These are phyloP conservation scores for Punctoribates punctum DNA, from an alignment of 2,888 invertebrate genomes.

Conservation along the genomic window DNA sequence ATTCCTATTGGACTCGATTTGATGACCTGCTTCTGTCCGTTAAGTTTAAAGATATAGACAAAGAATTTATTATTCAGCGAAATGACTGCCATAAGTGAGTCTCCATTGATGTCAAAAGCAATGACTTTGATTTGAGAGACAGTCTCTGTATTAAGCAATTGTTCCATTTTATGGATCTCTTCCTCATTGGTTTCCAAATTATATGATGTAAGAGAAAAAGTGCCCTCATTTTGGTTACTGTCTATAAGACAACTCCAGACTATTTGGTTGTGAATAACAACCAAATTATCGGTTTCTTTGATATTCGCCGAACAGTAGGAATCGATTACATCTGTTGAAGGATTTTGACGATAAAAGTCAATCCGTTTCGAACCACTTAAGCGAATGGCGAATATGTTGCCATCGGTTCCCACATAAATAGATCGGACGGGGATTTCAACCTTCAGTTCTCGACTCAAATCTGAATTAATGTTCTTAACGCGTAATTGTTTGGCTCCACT, in stretches of 20 bases:
- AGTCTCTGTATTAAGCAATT: neutral
- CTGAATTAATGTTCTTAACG: constrained; percentile 3
- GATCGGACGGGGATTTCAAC: constrained; percentile 25
- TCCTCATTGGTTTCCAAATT: constrained; percentile 6
- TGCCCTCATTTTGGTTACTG: constrained; percentile 54
- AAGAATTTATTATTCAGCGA: neutral
- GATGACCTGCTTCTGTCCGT: neutral
- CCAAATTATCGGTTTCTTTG: constrained; percentile 26
- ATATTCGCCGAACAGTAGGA: constrained; percentile 27
- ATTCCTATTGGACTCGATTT: constrained; percentile 19
- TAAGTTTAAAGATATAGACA: constrained; percentile 26
- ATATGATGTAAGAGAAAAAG: constrained; percentile 9
- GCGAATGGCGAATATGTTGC: constrained; percentile 18
- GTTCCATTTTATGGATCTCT: constrained; percentile 18
- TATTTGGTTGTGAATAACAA: constrained; percentile 63
- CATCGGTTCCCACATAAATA: constrained; percentile 23
- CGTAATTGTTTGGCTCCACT: constrained; percentile 38
- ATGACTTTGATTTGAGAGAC: constrained; percentile 16
- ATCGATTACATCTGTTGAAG: constrained; percentile 28
- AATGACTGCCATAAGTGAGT: neutral
- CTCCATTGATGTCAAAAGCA: constrained; percentile 9
- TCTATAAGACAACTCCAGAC: constrained; percentile 66
- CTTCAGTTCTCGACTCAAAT: constrained; percentile 26
- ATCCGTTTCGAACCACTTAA: constrained; percentile 28
- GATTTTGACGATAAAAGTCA: constrained; percentile 21